These are phyloP conservation scores for Tetranychus piercei DNA, from an alignment of 2,888 invertebrate genomes.

Conservation along the genomic window DNA sequence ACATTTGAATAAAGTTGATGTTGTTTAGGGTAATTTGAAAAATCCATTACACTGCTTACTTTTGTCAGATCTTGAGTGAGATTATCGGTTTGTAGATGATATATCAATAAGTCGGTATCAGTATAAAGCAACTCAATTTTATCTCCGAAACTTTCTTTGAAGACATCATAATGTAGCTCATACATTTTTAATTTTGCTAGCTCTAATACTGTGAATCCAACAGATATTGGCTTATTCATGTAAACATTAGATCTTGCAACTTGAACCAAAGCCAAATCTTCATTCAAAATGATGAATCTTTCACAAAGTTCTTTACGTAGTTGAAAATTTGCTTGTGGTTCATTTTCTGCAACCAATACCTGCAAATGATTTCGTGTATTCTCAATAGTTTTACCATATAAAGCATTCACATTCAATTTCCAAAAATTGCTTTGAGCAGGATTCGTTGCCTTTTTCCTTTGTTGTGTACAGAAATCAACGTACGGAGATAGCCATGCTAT, in stretches of 20 bases:
- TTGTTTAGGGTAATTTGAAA: background rate
- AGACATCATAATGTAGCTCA: background rate
- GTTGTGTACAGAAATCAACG: conserved; percentile 24
- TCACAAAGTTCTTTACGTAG: background rate
- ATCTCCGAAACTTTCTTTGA: background rate
- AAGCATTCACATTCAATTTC: conserved; percentile 31
- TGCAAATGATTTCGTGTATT: conserved; percentile 29
- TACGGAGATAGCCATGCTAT: conserved; percentile 26
- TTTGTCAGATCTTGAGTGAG: background rate
- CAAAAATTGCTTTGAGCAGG: conserved; percentile 32
- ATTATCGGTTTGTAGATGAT: background rate
- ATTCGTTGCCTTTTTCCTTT: conserved; percentile 26
- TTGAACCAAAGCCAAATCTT: background rate
- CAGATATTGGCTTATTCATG: conserved; percentile 28
- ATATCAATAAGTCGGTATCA: background rate
- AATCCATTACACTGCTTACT: background rate
- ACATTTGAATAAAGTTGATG: background rate
- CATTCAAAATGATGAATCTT: background rate
- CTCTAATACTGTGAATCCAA: conserved; percentile 28
- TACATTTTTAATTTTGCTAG: conserved; percentile 25
- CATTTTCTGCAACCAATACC: background rate
- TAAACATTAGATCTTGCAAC: conserved; percentile 16
- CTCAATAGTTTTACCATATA: conserved; percentile 32
- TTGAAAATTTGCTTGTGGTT: background rate
- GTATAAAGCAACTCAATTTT: background rate